These are phyloP conservation scores for Etheostoma perlongum DNA, from an alignment of 2,797 vertebrate genomes.

Conservation along the genomic window DNA sequence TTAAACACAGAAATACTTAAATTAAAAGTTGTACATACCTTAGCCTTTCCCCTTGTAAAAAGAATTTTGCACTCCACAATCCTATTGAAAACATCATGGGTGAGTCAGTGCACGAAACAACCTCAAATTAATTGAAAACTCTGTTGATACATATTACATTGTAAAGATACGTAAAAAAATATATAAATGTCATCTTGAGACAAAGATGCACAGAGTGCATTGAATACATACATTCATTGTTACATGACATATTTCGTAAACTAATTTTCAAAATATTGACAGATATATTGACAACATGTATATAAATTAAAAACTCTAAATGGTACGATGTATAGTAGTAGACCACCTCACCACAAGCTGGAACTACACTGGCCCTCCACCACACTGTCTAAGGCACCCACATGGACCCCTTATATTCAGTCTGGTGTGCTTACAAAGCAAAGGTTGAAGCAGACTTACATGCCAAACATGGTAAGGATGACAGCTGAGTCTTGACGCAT, in stretches of 20 bases:
- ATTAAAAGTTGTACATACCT: slow-evolving; percentile 45
- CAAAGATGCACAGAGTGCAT: not conserved
- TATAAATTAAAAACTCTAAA: not conserved
- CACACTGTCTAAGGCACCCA: slow-evolving; percentile 45
- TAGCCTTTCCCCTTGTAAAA: slow-evolving; percentile 30
- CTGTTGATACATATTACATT: not conserved
- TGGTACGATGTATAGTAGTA: not conserved
- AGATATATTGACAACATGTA: too few species aligned
- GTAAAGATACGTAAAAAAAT: not conserved
- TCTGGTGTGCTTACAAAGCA: slow-evolving; percentile 69
- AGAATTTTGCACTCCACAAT: slow-evolving; percentile 31
- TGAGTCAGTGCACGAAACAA: slow-evolving; percentile 7
- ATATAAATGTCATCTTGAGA: not conserved
- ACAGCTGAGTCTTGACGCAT: slow-evolving; percentile 43
- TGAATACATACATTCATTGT: not conserved
- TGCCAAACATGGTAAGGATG: slow-evolving; percentile 55
- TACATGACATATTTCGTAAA: not conserved
- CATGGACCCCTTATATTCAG: slow-evolving; percentile 66
- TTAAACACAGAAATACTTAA: not conserved
- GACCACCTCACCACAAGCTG: slow-evolving; percentile 66
- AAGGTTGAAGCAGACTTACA: slow-evolving; percentile 45
- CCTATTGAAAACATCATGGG: slow-evolving; percentile 44
- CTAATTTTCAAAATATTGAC: not conserved
- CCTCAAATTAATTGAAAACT: not conserved
- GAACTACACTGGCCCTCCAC: slow-evolving; percentile 55